Conservation (phyloP, 2,113 vertebrate species). For the Cyanoliseus patagonus region DNA sequence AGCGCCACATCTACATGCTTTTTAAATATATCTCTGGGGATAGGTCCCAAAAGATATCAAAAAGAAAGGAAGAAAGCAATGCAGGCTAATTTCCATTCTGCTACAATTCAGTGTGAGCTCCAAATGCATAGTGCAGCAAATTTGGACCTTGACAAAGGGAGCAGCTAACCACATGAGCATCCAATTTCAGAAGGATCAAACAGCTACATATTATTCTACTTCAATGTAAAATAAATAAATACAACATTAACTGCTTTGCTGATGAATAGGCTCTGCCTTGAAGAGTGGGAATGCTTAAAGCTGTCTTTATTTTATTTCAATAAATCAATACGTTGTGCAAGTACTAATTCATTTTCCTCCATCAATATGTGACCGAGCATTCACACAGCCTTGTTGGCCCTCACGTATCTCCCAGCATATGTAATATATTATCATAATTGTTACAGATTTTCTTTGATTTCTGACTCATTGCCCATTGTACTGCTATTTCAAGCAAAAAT, state of each 20-base stretch:
- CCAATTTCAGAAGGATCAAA: background rate
- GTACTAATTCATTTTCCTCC: conserved; percentile 16
- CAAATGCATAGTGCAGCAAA: background rate
- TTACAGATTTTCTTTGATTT: conserved; percentile 35
- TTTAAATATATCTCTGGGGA: background rate
- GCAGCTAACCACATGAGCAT: background rate
- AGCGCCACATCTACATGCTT: background rate
- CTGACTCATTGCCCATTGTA: conserved; percentile 14
- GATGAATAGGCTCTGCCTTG: background rate
- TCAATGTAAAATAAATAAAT: background rate
- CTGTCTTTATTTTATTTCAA: conserved; percentile 18
- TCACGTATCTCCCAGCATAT: conserved; percentile 14
- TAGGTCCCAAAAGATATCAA: background rate
- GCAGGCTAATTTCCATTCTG: background rate
- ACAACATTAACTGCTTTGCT: background rate
- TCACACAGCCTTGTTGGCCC: background rate
- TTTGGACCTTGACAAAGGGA: background rate
- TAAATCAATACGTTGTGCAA: background rate
- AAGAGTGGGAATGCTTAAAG: background rate
- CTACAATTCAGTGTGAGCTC: background rate
- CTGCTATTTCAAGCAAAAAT: conserved; percentile 38
- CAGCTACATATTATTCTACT: background rate
- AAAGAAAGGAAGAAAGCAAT: background rate
- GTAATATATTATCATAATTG: background rate
- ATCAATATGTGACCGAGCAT: background rate